phyloP scores from a whole-genome alignment of 1,140 invertebrate genomes.

The Eupeodes corollae region DNA sequence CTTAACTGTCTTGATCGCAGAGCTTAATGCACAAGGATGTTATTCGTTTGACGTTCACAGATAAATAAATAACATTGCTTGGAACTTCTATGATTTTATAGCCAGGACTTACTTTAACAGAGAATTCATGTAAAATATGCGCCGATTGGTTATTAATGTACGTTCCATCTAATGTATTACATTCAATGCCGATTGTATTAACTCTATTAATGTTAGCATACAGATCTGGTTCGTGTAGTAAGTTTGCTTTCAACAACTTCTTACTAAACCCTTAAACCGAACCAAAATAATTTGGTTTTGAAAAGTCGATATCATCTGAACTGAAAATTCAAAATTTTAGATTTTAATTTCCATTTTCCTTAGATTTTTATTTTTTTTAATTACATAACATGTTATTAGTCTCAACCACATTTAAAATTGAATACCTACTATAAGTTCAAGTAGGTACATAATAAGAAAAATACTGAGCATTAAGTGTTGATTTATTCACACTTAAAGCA shows the following conservation, averaged over 20 bases:
- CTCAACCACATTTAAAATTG: constrained; percentile 12
- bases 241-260: constrained; percentile 6
- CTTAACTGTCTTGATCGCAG: constrained; percentile 16
- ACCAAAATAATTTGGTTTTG: constrained; percentile 8
- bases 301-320: constrained; percentile 10
- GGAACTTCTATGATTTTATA: constrained; percentile 31
- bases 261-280: constrained; percentile 11
- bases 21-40: constrained; percentile 14
- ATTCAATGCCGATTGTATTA: constrained; percentile 13
- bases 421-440: constrained; percentile 9
- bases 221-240: constrained; percentile 9
- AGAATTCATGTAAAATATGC: constrained; percentile 29
- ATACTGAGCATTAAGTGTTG: constrained; percentile 9
- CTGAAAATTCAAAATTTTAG: constrained; percentile 11
- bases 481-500: constrained; percentile 1
- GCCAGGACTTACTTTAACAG: constrained; percentile 13
- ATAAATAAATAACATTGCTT: no score
- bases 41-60: constrained; percentile 15
- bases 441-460: constrained; percentile 12
- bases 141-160: constrained; percentile 19
- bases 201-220: constrained; percentile 15
- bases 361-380: constrained; percentile 2
- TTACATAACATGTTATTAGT: constrained; percentile 10
- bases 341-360: constrained; percentile 6
- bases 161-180: constrained; percentile 16